Evolutionary conservation across 1,140 invertebrate genomes (phyloP).

Genomic region (Musca vetustissima): DNA sequence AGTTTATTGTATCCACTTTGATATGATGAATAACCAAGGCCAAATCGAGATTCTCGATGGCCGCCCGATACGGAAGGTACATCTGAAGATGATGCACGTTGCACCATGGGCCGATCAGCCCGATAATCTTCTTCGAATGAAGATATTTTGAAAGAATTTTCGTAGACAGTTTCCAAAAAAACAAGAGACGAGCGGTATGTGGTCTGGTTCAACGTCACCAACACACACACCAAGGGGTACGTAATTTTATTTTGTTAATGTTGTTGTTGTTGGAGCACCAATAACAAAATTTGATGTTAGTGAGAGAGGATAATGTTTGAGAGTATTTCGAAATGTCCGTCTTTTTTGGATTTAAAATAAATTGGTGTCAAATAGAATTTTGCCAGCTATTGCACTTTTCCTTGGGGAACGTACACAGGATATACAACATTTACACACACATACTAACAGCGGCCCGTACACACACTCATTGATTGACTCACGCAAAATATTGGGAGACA

Average conservation of each 20-base stretch:
- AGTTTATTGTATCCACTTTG: slow-evolving; percentile 86
- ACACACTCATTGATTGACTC: too few species aligned
- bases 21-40: slow-evolving; percentile 72
- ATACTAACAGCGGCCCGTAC: too few species aligned
- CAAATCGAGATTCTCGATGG: slow-evolving; percentile 56
- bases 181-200: neutral
- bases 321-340: too few species aligned
- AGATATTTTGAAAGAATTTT: slow-evolving; percentile 54
- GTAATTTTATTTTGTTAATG: neutral
- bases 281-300: neutral
- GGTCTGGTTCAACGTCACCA: neutral
- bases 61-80: slow-evolving; percentile 54
- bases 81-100: slow-evolving; percentile 54
- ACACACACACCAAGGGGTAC: neutral
- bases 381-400: too few species aligned
- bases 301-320: neutral
- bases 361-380: slow-evolving; percentile 2
- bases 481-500: too few species aligned
- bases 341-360: too few species aligned
- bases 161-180: slow-evolving; percentile 37
- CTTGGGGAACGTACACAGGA: too few species aligned
- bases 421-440: too few species aligned
- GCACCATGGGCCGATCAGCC: slow-evolving; percentile 57
- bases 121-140: slow-evolving; percentile 56
- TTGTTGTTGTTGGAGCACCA: neutral